phyloP scores from a whole-genome alignment of 2,888 invertebrate species.

The Chloroclystis v-ata region DNA sequence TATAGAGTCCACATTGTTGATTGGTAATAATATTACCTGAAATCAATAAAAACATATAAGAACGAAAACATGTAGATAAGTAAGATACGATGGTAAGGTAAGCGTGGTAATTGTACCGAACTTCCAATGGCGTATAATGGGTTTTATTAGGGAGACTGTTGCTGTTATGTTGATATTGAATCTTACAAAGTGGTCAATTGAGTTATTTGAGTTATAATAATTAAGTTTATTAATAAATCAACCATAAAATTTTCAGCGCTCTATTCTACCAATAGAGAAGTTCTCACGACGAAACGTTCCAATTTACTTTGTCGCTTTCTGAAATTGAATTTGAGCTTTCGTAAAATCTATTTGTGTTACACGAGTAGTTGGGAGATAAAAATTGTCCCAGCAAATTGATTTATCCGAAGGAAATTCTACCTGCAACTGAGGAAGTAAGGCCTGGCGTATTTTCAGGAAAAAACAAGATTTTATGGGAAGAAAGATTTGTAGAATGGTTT shows the following conservation, averaged over 20 bases:
- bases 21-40: slow-evolving; percentile 65
- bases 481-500: too few species aligned
- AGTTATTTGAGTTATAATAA: slow-evolving; percentile 3
- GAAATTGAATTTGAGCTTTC: slow-evolving; percentile 45
- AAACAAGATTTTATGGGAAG: too few species aligned
- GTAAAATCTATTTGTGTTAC: slow-evolving; percentile 43
- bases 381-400: slow-evolving; percentile 40
- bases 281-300: slow-evolving; percentile 33
- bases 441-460: too few species aligned
- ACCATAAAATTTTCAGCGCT: slow-evolving; percentile 18
- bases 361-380: slow-evolving; percentile 33
- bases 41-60: slow-evolving; percentile 43
- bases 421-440: slow-evolving; percentile 4
- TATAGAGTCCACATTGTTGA: slow-evolving; percentile 52
- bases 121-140: too few species aligned
- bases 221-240: slow-evolving; percentile 18
- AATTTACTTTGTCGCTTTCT: slow-evolving; percentile 38
- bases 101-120: too few species aligned
- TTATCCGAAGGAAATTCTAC: slow-evolving; percentile 27
- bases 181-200: too few species aligned
- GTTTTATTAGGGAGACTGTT: too few species aligned
- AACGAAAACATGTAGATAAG: slow-evolving; percentile 22
- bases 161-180: too few species aligned
- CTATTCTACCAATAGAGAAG: slow-evolving; percentile 29
- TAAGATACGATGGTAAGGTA: too few species aligned